A percentile compares a stretch with the other conserved stretches of the same genome.
These are phyloP conservation scores for Pectinophora gossypiella DNA, from an alignment of 1,140 invertebrate genomes.

Conservation along the genomic window DNA sequence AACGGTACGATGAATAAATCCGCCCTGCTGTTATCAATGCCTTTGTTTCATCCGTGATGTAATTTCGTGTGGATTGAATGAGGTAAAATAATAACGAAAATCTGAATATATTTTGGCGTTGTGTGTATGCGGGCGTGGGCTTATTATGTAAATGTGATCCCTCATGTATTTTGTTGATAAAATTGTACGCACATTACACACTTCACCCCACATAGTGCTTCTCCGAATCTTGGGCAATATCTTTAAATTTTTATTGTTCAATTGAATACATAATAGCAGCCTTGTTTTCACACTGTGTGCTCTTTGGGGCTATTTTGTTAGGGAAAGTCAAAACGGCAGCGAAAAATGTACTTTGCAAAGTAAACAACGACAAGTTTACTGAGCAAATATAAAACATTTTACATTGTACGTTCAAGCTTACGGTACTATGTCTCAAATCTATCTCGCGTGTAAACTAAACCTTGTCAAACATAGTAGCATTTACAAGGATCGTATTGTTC, in stretches of 20 bases:
- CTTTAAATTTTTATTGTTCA: too few relatives aligned
- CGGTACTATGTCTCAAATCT: too few relatives aligned
- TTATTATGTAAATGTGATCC: conserved; percentile 63
- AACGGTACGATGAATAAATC: conserved; percentile 37
- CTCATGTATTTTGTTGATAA: conserved; percentile 60
- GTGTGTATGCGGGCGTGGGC: conserved; percentile 35
- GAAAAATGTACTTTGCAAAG: too few relatives aligned
- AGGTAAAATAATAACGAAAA: conserved; percentile 61
- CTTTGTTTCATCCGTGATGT: neutral
- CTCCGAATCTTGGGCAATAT: too few relatives aligned
- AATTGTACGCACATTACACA: conserved; percentile 35
- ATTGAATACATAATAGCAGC: too few relatives aligned
- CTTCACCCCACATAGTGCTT: neutral
- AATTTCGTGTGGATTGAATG: conserved; percentile 19
- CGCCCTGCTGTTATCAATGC: conserved; percentile 40
- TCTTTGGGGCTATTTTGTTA: too few relatives aligned
- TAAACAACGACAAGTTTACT: neutral
- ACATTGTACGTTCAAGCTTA: neutral
- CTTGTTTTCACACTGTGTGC: too few relatives aligned
- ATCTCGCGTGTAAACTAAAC: neutral
- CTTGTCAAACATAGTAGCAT: neutral
- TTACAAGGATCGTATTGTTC: neutral
- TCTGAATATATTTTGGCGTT: conserved; percentile 42
- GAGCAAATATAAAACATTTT: neutral
- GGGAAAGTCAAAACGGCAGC: neutral